Base-by-base conservation (phyloP, 1,140 invertebrate genomes). In the Theocolax elegans region DNA sequence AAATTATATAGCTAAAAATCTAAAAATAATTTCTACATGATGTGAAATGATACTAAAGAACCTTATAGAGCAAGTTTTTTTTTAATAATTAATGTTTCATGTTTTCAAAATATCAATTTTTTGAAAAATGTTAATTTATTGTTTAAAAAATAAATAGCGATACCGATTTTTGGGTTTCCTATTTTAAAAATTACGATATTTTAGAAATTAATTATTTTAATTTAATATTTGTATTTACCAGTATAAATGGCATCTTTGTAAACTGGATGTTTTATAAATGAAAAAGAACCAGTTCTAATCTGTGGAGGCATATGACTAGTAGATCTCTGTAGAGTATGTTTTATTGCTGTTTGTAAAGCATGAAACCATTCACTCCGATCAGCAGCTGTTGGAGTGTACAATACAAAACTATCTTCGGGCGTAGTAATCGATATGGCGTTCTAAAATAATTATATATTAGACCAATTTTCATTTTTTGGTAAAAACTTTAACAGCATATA, bases 321-420 rank as follows among this genome's bases (percentile, higher is more conserved):
- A 40, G 79, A 74, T 75, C 73, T 74, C 31, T 79, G 81, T 10
- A 85, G 71, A 73, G 77, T 83, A 66, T 72, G 80, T 79, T 90
- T 90, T 49, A 93, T 92, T 38, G 88, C 89, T 66, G 83, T 86
- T 78, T 92, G 91, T 7, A 93, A 79, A 46, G 87, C 85, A 76
- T 92, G 89, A 13, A 94, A 83, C 95, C 95, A 97, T 74, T 95
- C 92, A 29, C 90, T 90, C 81, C 93, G 94, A 62, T 92, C 90
- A 53, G 90, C 87, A 49, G 91, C 81, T 29, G 89, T 88, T 19
- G 84, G 86, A 17, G 93, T 91, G 17, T 87, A 85, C 15, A 96
- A 82, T 49, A 89, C 87, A 54, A 95, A 87, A 31, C 85, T 89
- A 63, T 95, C 94, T 82, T 96, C 95, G 4, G 94, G 94, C 38